Base-by-base conservation (phyloP, 2,888 invertebrate genomes). In the Lumbricus terrestris region DNA sequence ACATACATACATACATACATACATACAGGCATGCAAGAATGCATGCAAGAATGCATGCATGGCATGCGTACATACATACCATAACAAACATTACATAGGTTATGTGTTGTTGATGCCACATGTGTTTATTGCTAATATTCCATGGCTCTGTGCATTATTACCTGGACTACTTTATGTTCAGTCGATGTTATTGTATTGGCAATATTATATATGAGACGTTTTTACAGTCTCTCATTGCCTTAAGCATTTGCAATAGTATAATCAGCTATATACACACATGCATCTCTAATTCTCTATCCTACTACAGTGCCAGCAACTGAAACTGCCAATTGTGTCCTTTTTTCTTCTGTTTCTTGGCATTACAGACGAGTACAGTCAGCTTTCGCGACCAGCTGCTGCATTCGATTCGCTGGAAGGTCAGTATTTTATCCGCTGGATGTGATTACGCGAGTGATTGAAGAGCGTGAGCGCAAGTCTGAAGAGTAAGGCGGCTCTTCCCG, bases 331-430 rank as follows among this genome's bases (percentile, higher is more conserved):
- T 69, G 29, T 69, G 69, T 69, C 69, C 20, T 47, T 69, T 47
- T 54, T 37, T 33, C 85, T 85, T 85, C 85, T 85, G 37, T 85
- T 85, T 85, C 34, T 85, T 85, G 85, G 37, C 35, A 37, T 37
- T 85, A 23, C 96, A 97, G 97, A 97, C 97, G 69, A 96, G 96
- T 93, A 97, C 97, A 94, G 96, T 96, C 88, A 97, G 97, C 94
- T 96, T 97, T n/a, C 95, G 97, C 94, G 97, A 97, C 95, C 97
- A 97, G 95, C 97, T 97, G 97, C 96, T 96, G 92, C 96, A 97
- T 94, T 97, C 97, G 90, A 96, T 97, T 93, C 95, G 96, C 91
- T 97, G 97, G 97, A 95, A 96, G 96, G 97, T 97, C 95, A 95
- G 96, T 94, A 20, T n/a, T n/a, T 69, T 11, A n/a, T 69, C 69